Evolutionary conservation across 1,140 invertebrate species (phyloP), one percentile per base, ranked within the genome.

Genomic region (Mya arenaria): DNA sequence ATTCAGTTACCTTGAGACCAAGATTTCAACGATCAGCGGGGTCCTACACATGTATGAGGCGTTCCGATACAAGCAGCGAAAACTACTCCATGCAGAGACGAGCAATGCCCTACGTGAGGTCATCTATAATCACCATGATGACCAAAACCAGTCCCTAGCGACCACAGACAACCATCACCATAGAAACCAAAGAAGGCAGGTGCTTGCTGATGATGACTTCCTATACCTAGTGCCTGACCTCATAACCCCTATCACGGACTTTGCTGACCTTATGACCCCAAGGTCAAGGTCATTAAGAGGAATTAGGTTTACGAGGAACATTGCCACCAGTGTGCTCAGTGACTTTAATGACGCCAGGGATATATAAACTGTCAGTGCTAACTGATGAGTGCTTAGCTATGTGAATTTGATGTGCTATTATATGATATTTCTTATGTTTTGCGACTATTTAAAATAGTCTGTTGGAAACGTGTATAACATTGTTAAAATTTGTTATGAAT

Each of bases 181-280:
- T 52, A 52, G 48, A n/a, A 23, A 52, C 25, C 48, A 1, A n/a
- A 23, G 17, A 17, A 52, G 19, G 48, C 15, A 62, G 17, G 56
- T 56, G 5, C 41, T 32, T 32, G 32, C 37, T 25, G 75, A 68
- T 23, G 77, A 80, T 19, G 8, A 69, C 4, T 10, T 60, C 56
- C 69, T 80, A 58, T 66, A 80, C 36, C 41, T 62, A 39, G 55
- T 80, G 23, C 77, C 77, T n/a, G 36, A 28, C 17, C 39, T 30
- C 13, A 39, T 78, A 0, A 52, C 74, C 13, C 77, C 77, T 17
- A 58, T 80, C 1, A 32, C 37, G 23, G 65, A 69, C 55, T 23
- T 32, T 36, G 65, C n/a, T n/a, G n/a, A n/a, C n/a, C n/a, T n/a
- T n/a, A n/a, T n/a, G n/a, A n/a, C n/a, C n/a, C n/a, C n/a, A n/a